Evolutionary conservation across 2,888 invertebrate genomes (phyloP), one percentile per base, ranked within the genome.

Genomic region (Sphecodes monilicornis): DNA sequence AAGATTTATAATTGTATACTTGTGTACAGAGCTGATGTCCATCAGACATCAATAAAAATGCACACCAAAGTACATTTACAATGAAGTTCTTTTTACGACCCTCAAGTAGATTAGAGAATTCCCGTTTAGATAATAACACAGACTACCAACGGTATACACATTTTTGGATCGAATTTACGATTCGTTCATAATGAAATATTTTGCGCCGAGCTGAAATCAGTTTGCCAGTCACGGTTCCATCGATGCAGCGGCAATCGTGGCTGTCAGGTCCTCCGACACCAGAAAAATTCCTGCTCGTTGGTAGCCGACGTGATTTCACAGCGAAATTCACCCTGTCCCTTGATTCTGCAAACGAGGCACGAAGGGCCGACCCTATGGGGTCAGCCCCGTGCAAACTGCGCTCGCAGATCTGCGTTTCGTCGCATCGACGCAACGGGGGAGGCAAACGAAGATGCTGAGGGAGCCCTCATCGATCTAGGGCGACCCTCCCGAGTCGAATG

Each of bases 361-460:
- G 69, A 84, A 76, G 78, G 76, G 77, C 70, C 54, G 68, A 73
- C 85, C 78, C 78, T 64, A 36, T 26, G 29, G 60, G 60, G 71
- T 74, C 79, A 78, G 83, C 57, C 66, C 71, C 75, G 82, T 82
- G 84, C 87, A 80, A 81, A 83, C 57, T 84, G 82, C 79, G 80
- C 76, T 71, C 86, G 77, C 83, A 41, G 86, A 90, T 88, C 88
- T 85, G 88, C 90, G 84, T 90, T 83, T 85, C 80, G 82, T 89
- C 80, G 80, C 70, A 72, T 46, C 72, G 46, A 39, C 26, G 39
- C 18, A 64, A 3, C 32, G 66, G 46, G 39, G 36, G 43, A n/a
- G 36, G 39, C 70, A 26, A 60, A 66, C 76, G 78, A 78, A 74
- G 81, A 84, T 71, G 85, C 73, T 73, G 77, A 70, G 71, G 43